Conservation (phyloP, 2,888 invertebrate species). For the Mayetiola destructor region DNA sequence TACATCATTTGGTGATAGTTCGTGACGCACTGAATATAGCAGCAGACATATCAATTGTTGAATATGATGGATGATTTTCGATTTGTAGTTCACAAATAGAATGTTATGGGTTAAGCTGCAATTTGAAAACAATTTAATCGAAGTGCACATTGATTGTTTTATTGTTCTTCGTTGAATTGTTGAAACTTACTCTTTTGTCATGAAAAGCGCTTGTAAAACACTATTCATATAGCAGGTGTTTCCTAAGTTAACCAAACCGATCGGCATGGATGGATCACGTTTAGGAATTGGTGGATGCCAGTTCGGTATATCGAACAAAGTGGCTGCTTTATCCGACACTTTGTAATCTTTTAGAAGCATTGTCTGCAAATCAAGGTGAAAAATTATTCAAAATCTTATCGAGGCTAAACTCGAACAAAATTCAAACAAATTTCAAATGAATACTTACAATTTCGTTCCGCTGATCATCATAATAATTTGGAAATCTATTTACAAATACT, state of each 20-base stretch:
- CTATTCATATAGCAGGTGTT: constrained; percentile 87
- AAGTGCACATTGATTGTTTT: not conserved
- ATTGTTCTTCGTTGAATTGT: not conserved
- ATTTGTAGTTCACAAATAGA: not conserved
- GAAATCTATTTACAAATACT: not conserved
- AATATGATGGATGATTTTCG: constrained; percentile 1
- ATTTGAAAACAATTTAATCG: not conserved
- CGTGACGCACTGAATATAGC: constrained; percentile 49
- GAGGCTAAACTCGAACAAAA: too few species aligned
- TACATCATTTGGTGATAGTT: constrained; percentile 58
- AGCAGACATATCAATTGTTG: constrained; percentile 37
- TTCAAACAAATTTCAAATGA: too few species aligned
- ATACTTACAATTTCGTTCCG: not conserved
- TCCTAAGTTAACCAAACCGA: constrained; percentile 67
- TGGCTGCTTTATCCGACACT: not conserved
- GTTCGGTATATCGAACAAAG: not conserved
- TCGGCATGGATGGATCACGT: not conserved
- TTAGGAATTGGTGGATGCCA: not conserved
- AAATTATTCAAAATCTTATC: too few species aligned
- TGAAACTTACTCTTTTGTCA: constrained; percentile 54
- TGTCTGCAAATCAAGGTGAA: not conserved
- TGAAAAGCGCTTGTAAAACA: constrained; percentile 66
- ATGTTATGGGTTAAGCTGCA: constrained; percentile 1
- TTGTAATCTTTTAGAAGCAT: not conserved
- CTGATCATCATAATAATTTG: not conserved